Base-by-base conservation (phyloP, 2,888 invertebrate species). In the Acleris sparsana region DNA sequence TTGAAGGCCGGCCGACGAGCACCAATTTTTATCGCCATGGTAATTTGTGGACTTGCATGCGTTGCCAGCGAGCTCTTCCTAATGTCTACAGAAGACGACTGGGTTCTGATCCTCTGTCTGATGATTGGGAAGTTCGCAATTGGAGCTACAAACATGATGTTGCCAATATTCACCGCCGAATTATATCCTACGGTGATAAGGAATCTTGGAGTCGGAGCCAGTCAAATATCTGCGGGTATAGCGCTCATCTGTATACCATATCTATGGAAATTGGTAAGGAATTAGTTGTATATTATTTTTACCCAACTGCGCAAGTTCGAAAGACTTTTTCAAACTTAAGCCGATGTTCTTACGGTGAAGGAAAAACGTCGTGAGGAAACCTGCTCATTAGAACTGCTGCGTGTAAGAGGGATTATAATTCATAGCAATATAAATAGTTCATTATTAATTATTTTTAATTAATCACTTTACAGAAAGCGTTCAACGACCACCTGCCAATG, bases 81-180 rank as follows among this genome's bases (percentile, higher is more conserved):
- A 62, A 86, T 93, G 66, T 87, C 93, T 3, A 88, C 91, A 49
- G 80, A 93, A 72, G 84, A 94, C 25, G 93, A 95, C 55, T 96
- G 95, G 96, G 80, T 95, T 55, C 94, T 95, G 84, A 95, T 96
- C 51, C 93, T 94, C n/a, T 94, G 96, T 72, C 93, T 96, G 53
- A 96, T 97, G 96, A 93, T 95, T 68, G 96, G 96, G 77, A 96
- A 97, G 88, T 96, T 97, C 76, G 94, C 95, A 29, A 95, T 97
- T 61, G 96, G 96, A 49, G 94, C 95, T 0, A 95, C 96, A 20
- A 97, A 97, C 77, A 96, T 95, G 78, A 95, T 96, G 75, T 93
- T 96, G 91, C 97, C 97, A 0, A 95, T 96, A 33, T 96, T 94
- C 80, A 95, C 95, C 1, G 95, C 95, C 3, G 96, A 96, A 76